Evolutionary conservation across 2,888 invertebrate genomes (phyloP), one percentile per base, ranked within the genome.

Genomic region (Eristalis intricaria): DNA sequence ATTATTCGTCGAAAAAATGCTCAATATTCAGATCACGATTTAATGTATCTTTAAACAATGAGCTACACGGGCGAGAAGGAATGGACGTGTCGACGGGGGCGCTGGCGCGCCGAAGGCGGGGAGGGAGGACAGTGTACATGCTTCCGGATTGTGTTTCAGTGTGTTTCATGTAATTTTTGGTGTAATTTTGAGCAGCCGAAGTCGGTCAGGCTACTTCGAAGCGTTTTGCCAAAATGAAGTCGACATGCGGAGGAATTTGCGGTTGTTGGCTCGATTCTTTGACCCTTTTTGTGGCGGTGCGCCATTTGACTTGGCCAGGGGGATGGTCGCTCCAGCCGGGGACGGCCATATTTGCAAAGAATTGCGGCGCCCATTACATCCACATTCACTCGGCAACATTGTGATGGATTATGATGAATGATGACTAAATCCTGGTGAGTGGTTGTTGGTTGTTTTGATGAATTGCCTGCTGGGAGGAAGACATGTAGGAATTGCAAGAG

Each of bases 1-100:
- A 87, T 80, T 76, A 84, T 87, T 87, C 84, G 76, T 71, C 64
- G 83, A 79, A 87, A 87, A 79, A 68, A 69, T 79, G 75, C 87
- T 87, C 87, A 87, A 84, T 87, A 87, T 87, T 87, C 87, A 84
- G 86, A 87, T 87, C 86, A 87, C 86, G 86, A 83, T 83, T 87
- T 79, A 87, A 83, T 87, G 86, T 79, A 83, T 87, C 83, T 87
- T 87, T 83, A 87, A 83, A 83, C 86, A 87, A 83, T 83, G 86
- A 83, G 75, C 58, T 81, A 71, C 65, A 60, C 58, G 58, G 26
- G 60, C 50, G 50, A 19, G 50, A 50, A 35, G 38, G 43, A 23
- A 76, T 29, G 58, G 50, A 40, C 10, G 50, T 22, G 29, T 50
- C 8, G 63, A 56, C 10, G 13, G 13, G 13, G 60, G 23, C 38